Percentiles rank a stretch among this genome's conserved stretches.
phyloP scores from a whole-genome alignment of 2,888 invertebrate genomes.

The Volucella bombylans region DNA sequence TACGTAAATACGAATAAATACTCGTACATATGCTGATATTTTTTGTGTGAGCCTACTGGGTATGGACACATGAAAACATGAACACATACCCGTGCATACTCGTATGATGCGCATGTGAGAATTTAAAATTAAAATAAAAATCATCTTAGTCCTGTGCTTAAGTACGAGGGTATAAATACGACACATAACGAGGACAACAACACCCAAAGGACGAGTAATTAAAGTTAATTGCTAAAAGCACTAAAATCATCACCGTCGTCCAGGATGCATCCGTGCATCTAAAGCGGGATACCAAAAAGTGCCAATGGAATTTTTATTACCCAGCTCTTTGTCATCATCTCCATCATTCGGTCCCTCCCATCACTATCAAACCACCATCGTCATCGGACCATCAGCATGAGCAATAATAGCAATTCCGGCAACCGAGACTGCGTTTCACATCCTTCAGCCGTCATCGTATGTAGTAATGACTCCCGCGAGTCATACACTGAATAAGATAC shows the following conservation, averaged over 20 bases:
- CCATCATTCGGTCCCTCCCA: not conserved
- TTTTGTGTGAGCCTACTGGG: too few species aligned
- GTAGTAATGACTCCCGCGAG: constrained; percentile 67
- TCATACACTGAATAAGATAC: constrained; percentile 43
- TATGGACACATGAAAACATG: too few species aligned
- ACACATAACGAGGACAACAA: constrained; percentile 63
- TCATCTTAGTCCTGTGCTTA: too few species aligned
- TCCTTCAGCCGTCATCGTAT: constrained; percentile 13
- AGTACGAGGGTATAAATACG: too few species aligned
- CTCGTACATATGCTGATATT: too few species aligned
- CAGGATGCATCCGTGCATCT: constrained; percentile 53
- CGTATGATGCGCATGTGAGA: too few species aligned
- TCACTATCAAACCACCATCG: constrained; percentile 5
- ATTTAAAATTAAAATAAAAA: too few species aligned
- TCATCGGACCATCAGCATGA: constrained; percentile 11
- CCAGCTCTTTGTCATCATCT: constrained; percentile 67
- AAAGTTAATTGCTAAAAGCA: constrained; percentile 73
- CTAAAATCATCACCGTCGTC: constrained; percentile 38
- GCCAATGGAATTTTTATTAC: constrained; percentile 74
- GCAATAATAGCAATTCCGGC: constrained; percentile 14
- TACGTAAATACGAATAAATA: too few species aligned
- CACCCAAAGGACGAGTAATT: constrained; percentile 69
- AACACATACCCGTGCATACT: too few species aligned
- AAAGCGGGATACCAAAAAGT: constrained; percentile 49
- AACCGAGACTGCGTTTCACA: constrained; percentile 35